Evolutionary conservation across 2,113 vertebrate genomes (phyloP).

Genomic region (Triplophysa tibetana): DNA sequence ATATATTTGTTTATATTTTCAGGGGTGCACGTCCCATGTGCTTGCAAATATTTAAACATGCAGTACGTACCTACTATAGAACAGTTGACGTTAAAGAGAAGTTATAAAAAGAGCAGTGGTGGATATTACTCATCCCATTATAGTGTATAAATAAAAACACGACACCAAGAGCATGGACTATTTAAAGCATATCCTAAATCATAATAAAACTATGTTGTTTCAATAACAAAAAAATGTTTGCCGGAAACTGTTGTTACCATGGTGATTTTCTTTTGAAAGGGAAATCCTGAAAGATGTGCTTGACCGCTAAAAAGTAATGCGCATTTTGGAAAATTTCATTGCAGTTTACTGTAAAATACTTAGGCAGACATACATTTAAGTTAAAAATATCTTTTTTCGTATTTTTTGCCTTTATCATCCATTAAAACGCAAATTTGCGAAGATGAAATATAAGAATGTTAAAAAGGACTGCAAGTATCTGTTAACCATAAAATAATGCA

Average conservation of each 20-base stretch:
- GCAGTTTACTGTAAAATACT: too few species aligned
- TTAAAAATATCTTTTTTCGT: too few species aligned
- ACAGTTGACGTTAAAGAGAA: too few species aligned
- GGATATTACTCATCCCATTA: not conserved
- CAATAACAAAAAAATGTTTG: not conserved
- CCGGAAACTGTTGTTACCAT: not conserved
- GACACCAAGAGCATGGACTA: not conserved
- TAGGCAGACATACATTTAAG: too few species aligned
- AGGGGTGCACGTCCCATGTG: too few species aligned
- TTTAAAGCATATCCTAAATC: not conserved
- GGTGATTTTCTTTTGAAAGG: not conserved
- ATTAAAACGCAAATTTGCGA: too few species aligned
- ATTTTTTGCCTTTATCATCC: too few species aligned
- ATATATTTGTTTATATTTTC: not conserved
- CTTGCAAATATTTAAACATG: not conserved
- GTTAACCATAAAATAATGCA: not conserved
- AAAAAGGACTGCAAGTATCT: not conserved
- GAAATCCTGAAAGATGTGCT: constrained; percentile 14
- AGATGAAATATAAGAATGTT: too few species aligned
- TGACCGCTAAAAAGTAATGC: not conserved
- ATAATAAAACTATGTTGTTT: not conserved
- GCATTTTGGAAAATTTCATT: not conserved
- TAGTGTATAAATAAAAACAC: not conserved
- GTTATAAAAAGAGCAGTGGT: not conserved
- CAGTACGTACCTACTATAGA: too few species aligned